These are phyloP conservation scores for Ctenopoma multispine DNA, from an alignment of 2,797 vertebrate species.

Conservation along the genomic window DNA sequence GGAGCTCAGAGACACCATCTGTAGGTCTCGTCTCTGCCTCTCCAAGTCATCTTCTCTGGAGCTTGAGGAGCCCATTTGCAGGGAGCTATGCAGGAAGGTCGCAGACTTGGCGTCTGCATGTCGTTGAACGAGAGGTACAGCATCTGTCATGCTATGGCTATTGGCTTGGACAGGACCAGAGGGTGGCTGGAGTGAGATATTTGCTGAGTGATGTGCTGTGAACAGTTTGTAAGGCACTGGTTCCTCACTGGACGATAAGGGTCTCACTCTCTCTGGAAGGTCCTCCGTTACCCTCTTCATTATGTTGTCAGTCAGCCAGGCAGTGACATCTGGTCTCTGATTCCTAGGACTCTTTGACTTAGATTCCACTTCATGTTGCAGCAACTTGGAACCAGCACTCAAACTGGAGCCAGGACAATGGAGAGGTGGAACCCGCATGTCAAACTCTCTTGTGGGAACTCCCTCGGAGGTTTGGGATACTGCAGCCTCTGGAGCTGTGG, in stretches of 20 bases:
- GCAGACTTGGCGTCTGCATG: not conserved
- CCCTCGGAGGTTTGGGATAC: slow-evolving; percentile 14
- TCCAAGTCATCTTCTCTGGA: slow-evolving; percentile 50
- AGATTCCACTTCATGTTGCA: not conserved
- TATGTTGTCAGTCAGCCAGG: slow-evolving; percentile 47
- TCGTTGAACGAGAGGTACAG: not conserved
- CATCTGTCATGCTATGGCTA: not conserved
- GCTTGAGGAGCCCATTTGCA: slow-evolving; percentile 4
- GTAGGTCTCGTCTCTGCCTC: slow-evolving; percentile 74
- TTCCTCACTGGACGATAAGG: not conserved
- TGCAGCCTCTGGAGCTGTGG: not conserved
- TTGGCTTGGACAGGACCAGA: not conserved
- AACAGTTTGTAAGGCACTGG: not conserved
- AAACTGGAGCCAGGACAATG: not conserved
- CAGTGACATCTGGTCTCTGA: not conserved
- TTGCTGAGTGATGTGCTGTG: not conserved
- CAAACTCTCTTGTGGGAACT: slow-evolving; percentile 12
- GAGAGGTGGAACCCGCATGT: not conserved
- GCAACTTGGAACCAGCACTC: not conserved
- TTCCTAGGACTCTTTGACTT: not conserved
- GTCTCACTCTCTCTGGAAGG: slow-evolving; percentile 43
- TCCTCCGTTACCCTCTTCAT: slow-evolving; percentile 55
- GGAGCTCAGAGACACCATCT: slow-evolving; percentile 20
- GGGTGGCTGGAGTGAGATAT: not conserved
- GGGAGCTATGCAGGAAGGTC: not conserved